Evolutionary conservation across 1,140 invertebrate species (phyloP).

Genomic region (Drosophila miranda): DNA sequence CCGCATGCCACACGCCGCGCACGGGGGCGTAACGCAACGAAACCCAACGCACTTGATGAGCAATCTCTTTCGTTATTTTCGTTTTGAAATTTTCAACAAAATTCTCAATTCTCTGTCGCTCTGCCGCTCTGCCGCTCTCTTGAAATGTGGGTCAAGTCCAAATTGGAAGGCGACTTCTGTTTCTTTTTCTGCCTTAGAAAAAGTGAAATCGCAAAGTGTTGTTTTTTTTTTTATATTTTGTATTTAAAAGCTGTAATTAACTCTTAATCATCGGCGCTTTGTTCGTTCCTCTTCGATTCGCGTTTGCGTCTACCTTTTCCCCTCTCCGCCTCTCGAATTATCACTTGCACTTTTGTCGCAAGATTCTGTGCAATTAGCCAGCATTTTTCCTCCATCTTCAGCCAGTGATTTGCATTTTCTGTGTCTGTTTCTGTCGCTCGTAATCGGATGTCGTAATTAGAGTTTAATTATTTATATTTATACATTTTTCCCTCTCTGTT

Average conservation of each 20-base stretch:
- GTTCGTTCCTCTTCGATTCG: conserved; percentile 11
- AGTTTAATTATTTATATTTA: conserved; percentile 36
- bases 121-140: conserved; percentile 12
- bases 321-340: conserved; percentile 48
- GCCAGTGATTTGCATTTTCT: conserved; percentile 44
- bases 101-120: conserved; percentile 49
- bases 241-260: conserved; percentile 60
- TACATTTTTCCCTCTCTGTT: conserved; percentile 10
- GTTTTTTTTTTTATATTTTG: conserved; percentile 6
- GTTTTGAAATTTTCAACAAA: conserved; percentile 60
- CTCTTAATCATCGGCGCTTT: conserved; percentile 60
- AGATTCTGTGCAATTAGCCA: conserved; percentile 62
- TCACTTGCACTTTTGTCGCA: conserved; percentile 65
- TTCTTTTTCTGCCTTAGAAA: conserved; percentile 52
- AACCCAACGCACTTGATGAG: conserved; percentile 34
- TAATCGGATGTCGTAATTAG: conserved; percentile 25
- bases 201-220: conserved; percentile 70
- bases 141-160: conserved; percentile 69
- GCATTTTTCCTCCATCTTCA: conserved; percentile 15
- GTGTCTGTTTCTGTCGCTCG: conserved; percentile 3
- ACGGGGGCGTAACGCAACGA: conserved; percentile 52
- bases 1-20: conserved; percentile 31
- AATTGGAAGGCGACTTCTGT: conserved; percentile 33
- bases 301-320: not conserved
- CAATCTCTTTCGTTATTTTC: conserved; percentile 47